Conservation (phyloP, 2,113 vertebrate genomes). For the Maylandia zebra region DNA sequence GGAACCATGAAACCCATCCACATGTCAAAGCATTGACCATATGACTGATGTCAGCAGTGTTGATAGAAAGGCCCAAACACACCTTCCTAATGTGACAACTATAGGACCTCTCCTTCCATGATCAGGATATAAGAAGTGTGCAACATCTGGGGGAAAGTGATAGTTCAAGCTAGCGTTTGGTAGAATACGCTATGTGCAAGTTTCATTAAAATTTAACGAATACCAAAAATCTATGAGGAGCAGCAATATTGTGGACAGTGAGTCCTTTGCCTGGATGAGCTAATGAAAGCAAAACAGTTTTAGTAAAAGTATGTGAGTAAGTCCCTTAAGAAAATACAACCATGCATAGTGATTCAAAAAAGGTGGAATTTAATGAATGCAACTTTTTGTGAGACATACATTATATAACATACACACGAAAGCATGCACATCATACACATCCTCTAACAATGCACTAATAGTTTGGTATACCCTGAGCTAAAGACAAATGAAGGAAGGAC, state of each 20-base stretch:
- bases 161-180: neutral
- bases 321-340: neutral
- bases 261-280: neutral
- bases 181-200: neutral
- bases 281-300: neutral
- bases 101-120: neutral
- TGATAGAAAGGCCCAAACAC: neutral
- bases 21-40: neutral
- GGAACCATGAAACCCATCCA: neutral
- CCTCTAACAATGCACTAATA: neutral
- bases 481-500: slow-evolving; percentile 1
- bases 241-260: neutral
- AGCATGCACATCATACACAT: neutral
- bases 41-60: neutral
- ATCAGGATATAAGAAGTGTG: neutral
- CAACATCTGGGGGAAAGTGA: neutral
- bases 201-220: rapidly evolving
- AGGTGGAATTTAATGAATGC: neutral
- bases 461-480: neutral
- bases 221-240: neutral
- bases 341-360: neutral
- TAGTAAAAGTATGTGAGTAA: neutral
- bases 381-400: neutral
- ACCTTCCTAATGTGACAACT: neutral
- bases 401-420: neutral